phyloP scores from a whole-genome alignment of 35 echinoderm and acorn worm genomes.

The Lytechinus variegatus region DNA sequence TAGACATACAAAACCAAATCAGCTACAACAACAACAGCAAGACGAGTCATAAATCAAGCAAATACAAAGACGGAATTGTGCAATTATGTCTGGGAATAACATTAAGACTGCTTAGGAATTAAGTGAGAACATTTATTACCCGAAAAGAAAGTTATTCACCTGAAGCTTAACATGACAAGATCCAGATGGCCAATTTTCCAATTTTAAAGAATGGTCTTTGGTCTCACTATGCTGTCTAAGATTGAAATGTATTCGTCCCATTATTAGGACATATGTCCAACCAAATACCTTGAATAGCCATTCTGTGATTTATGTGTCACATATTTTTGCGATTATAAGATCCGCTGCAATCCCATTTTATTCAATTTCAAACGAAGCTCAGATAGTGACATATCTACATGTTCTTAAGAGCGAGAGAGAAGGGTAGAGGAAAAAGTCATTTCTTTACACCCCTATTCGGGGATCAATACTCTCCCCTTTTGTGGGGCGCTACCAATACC shows the following conservation, averaged over 20 bases:
- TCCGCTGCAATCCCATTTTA: background rate
- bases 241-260: background rate
- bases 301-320: conserved; percentile 12
- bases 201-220: background rate
- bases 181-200: background rate
- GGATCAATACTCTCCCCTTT: background rate
- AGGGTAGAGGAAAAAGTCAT: background rate
- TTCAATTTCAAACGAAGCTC: background rate
- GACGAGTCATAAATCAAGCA: background rate
- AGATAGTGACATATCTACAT: background rate
- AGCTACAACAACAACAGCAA: no score
- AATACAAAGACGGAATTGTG: background rate
- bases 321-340: background rate
- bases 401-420: background rate
- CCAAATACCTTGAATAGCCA: background rate
- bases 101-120: conserved; percentile 19
- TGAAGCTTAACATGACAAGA: background rate
- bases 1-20: no score
- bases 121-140: background rate
- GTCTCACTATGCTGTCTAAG: background rate
- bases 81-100: background rate
- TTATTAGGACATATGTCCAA: background rate
- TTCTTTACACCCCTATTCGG: background rate
- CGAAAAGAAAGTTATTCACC: conserved; percentile 1
- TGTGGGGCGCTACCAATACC: background rate